Evolutionary conservation across 1,140 invertebrate species (phyloP), one percentile per base, ranked within the genome.

Genomic region (Hesperophylax magnus): DNA sequence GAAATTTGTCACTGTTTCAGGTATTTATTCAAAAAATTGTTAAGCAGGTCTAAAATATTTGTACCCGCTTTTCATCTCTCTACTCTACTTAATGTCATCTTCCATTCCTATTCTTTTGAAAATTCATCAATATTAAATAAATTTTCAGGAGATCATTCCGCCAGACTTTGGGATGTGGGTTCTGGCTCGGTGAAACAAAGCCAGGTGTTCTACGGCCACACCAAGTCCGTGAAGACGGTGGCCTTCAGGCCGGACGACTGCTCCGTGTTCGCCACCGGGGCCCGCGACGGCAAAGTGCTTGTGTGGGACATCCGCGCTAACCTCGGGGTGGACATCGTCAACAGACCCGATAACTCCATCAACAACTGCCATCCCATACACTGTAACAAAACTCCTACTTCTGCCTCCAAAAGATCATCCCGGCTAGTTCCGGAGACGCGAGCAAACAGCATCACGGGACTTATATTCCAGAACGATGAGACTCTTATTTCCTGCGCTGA

Each of bases 231-330:
- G 0, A 97, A 97, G 87, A 95, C 94, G 31, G 93, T 94, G 0
- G 92, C 93, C 9, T 95, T 96, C 81, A 89, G 93, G 20, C 92
- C 93, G 20, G 86, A 91, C 5, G 93, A 95, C 86, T 85, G 90
- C 86, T 93, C 92, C 81, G 93, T 97, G 0, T 97, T 97, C 90
- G 96, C 95, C 8, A 96, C 95, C 8, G 96, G 96, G 17, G 94
- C 95, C 9, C 88, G 96, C 47, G 96, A 98, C 90, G 96, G 96
- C 2, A 93, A 93, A 81, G 94, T 97, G 6, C 92, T 96, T 78
- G 86, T 97, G 11, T 97, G 96, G 96, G 97, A 98, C 86, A 93
- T 91, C 3, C 88, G 94, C 61, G 91, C 91, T 81, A 91, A 87
- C 85, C 89, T 89, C 47, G 87, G 86, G 58, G 85, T 90, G 39